Evolutionary conservation across 2,797 vertebrate species (phyloP), one percentile per base, ranked within the genome.

Genomic region (Paguma larvata): DNA sequence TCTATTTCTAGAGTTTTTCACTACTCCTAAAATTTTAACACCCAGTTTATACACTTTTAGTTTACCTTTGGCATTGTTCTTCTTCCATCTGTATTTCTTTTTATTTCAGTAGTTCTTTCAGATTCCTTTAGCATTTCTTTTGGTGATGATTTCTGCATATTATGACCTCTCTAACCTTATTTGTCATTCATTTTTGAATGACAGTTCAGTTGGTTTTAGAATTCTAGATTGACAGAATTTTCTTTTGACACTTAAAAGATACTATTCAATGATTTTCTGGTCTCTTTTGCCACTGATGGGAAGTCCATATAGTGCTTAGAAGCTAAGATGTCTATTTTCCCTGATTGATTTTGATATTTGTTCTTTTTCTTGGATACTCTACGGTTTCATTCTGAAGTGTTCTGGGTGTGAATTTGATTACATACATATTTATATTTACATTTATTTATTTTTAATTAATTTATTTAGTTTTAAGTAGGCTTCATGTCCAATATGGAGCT

Each of bases 181-280:
- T 72, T 87, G 34, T 88, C 41, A 56, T 77, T 82, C 10, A 53
- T 21, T 80, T 44, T 78, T 93, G 68, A 90, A 27, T 32, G 63
- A 41, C 34, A 94, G 6, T 82, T 75, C 21, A 87, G 41, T 63
- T 89, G 79, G 48, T 65, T 79, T 85, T 59, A 95, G 89, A 91
- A 93, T 88, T 89, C 72, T 83, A 70, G 51, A 18, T 72, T 82
- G 72, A 11, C 44, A 79, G 27, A 89, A 68, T 85, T 77, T 91
- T 97, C 63, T 88, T 75, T 88, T 7, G 75, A 34, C 27, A 68
- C 10, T 87, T 78, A 89, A 51, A 94, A 56, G 67, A 85, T 77
- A 83, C 53, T 48, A 53, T 48, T 86, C 25, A 87, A 19, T 89
- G 44, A 59, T 70, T 85, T 92, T 62, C 51, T 75, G 19, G 14